Base-by-base conservation (phyloP, 1,140 invertebrate species). In the Drosophila repleta region DNA sequence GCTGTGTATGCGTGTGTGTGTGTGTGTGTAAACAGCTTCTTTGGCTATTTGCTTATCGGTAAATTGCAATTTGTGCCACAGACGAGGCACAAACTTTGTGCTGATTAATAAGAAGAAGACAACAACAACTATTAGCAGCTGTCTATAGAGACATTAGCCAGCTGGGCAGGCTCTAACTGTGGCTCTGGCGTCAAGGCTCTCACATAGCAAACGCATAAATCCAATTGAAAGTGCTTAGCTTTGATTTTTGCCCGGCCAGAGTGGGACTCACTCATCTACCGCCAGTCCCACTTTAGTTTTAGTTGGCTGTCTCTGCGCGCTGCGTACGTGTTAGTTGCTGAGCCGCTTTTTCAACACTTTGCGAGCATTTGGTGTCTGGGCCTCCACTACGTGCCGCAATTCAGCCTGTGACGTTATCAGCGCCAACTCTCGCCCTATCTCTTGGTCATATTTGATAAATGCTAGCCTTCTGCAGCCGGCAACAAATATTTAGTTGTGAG, bases 141-240 rank as follows among this genome's bases (percentile, higher is more conserved):
- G 39, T 17, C 49, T 45, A 82, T 82, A 72, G 79, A 87, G 74
- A 88, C 83, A 87, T 87, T 82, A 78, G 56, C 71, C 82, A 88
- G 83, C 78, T 71, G 70, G 32, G 56, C 58, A 73, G 65, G 61
- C 57, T 29, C 3, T 13, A 2, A 15, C 39, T 41, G 15, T 26
- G 39, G 52, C 43, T 37, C 73, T 45, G 52, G 41, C 62, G 46
- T 71, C 49, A 51, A 48, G 62, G 37, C 41, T 45, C 73, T 71
- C 87, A 88, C 87, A 87, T 87, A 84, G 79, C 71, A 90, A 90
- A 90, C 85, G 78, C 82, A 90, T 90, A 90, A 90, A 90, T 90
- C 87, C 82, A 90, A 90, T 90, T 90, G 79, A 76, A 83, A 83
- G 83, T 82, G 82, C 79, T 90, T 88, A 87, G 83, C 82, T 90